Percentiles rank a stretch among this genome's conserved stretches.
These are phyloP conservation scores for Prolemur simus DNA, from an alignment of 2,113 vertebrate genomes.

Conservation along the genomic window DNA sequence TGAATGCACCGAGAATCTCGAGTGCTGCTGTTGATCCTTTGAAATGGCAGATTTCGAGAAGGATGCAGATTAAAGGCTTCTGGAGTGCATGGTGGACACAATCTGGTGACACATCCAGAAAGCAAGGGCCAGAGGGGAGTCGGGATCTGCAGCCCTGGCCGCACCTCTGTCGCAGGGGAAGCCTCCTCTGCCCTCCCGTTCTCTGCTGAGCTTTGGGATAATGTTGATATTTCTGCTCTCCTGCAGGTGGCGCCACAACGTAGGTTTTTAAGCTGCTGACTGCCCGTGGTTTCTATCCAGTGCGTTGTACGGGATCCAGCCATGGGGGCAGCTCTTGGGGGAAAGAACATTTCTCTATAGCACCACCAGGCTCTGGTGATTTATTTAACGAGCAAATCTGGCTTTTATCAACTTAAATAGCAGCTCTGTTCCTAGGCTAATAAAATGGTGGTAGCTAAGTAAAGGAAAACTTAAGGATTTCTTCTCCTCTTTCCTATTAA, in stretches of 20 bases:
- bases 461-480: constrained; percentile 41
- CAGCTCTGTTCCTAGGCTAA: constrained; percentile 76
- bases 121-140: no score
- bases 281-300: background rate
- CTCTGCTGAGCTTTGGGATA: background rate
- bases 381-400: constrained; percentile 71
- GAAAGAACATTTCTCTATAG: background rate
- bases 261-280: constrained; percentile 82
- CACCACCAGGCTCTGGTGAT: constrained; percentile 60
- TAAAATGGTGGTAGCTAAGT: constrained; percentile 69
- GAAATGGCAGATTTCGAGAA: constrained; percentile 5
- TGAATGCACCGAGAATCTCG: background rate
- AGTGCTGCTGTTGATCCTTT: background rate
- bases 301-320: background rate
- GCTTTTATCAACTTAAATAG: constrained; percentile 76
- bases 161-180: background rate
- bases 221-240: constrained; percentile 75
- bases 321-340: background rate
- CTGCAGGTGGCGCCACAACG: constrained; percentile 88
- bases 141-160: background rate
- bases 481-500: background rate
- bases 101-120: background rate
- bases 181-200: background rate
- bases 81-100: background rate
- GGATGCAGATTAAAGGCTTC: background rate